These are phyloP conservation scores for Chaenodraco wilsoni DNA, from an alignment of 2,797 vertebrate genomes.

Conservation along the genomic window DNA sequence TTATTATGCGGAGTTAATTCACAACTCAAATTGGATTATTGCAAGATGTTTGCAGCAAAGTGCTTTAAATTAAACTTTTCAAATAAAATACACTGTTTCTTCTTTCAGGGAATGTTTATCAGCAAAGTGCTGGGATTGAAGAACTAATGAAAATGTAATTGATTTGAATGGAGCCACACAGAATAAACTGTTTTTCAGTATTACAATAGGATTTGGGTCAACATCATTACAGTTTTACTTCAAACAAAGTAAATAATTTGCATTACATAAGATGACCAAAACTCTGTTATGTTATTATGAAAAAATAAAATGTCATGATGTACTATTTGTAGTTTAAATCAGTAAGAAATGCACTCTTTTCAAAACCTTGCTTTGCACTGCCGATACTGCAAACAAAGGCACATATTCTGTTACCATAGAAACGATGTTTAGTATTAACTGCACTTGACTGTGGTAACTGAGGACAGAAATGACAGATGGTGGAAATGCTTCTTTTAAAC, in stretches of 20 bases:
- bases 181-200: not conserved
- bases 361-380: slow-evolving; percentile 3
- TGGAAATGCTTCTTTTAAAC: slow-evolving; percentile 7
- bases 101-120: not conserved
- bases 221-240: not conserved
- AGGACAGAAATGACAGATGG: slow-evolving; percentile 9
- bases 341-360: not conserved
- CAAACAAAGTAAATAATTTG: not conserved
- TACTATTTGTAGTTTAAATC: not conserved
- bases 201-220: not conserved
- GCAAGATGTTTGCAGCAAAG: not conserved
- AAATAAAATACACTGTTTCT: not conserved
- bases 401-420: slow-evolving; percentile 30
- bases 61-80: not conserved
- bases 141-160: not conserved
- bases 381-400: slow-evolving; percentile 16
- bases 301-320: not conserved
- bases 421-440: slow-evolving; percentile 27
- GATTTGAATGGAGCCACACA: not conserved
- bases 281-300: not conserved
- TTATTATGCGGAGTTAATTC: slow-evolving; percentile 3
- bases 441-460: slow-evolving; percentile 9
- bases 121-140: not conserved
- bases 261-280: not conserved
- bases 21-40: not conserved